Base-by-base conservation (phyloP, 2,888 invertebrate genomes). In the Ischnura elegans region DNA sequence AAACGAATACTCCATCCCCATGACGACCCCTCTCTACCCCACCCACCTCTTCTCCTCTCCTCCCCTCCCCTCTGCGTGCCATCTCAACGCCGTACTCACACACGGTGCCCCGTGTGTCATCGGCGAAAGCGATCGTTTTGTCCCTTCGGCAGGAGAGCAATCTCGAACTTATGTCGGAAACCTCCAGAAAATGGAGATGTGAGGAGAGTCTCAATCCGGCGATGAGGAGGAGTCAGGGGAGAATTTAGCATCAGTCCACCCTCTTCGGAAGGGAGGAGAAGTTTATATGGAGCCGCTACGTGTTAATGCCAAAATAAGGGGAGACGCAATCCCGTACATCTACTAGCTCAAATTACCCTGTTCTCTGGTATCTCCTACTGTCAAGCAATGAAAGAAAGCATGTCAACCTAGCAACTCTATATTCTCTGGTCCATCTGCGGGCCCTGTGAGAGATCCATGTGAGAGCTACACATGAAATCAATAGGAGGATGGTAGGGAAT, bases 151-250 rank as follows among this genome's bases (percentile, higher is more conserved):
- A 76, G 76, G 76, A 76, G 36, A 76, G 76, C 76, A 76, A 76
- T 76, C 76, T 76, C 76, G 76, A 76, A 76, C 76, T 76, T 76
- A 76, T 76, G 76, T 76, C 76, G 76, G 76, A 29, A 76, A 76
- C 76, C 76, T 36, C 76, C 76, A 76, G 76, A 76, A 76, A 29
- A 76, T 76, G 76, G 29, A 36, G 76, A 76, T 36, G 76, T 76
- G 76, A 29, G 76, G 76, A 76, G 76, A 36, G 76, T 76, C 76
- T 76, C 76, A 76, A 76, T 76, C 76, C 76, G 76, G 76, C 76
- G 36, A 76, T 76, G 76, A 76, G 76, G 76, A 36, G 10, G 36
- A 16, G 25, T 2, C 8, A 1, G 8, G 13, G 76, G 76, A 36
- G 76, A 16, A n/a, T 8, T 1, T 2, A 61, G 61, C 0, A 10